These are phyloP conservation scores for Potamilus streckersoni DNA, from an alignment of 1,140 invertebrate genomes.

Conservation along the genomic window DNA sequence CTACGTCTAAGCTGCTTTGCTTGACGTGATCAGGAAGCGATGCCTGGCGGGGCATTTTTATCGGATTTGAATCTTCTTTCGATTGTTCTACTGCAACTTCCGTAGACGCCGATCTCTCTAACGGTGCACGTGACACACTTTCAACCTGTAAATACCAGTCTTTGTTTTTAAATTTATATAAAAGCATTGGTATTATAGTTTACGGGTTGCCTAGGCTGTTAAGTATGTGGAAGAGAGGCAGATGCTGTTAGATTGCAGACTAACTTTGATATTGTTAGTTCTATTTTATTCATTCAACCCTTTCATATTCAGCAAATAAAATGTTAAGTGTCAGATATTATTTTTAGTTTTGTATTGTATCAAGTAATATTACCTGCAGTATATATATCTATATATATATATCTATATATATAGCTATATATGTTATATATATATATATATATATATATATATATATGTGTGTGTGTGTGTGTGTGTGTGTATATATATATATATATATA, in stretches of 20 bases:
- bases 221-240: not conserved
- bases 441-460: no score
- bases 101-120: conserved; percentile 14
- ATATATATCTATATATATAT: no score
- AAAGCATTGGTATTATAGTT: not conserved
- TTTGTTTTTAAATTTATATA: not conserved
- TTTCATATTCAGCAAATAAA: no score
- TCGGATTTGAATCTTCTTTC: not conserved
- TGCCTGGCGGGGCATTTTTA: conserved; percentile 6
- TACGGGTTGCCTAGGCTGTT: not conserved
- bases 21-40: conserved; percentile 8
- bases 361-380: no score
- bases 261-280: not conserved
- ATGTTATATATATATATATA: no score
- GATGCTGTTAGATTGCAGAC: not conserved
- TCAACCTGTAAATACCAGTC: not conserved
- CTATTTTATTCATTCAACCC: not conserved
- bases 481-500: no score
- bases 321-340: no score
- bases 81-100: not conserved
- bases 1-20: not conserved
- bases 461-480: no score
- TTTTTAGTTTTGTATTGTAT: no score
- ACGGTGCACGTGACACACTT: conserved; percentile 4
- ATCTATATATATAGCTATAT: no score